Evolutionary conservation across 2,888 invertebrate genomes (phyloP).

Genomic region (Leucophenga montana): DNA sequence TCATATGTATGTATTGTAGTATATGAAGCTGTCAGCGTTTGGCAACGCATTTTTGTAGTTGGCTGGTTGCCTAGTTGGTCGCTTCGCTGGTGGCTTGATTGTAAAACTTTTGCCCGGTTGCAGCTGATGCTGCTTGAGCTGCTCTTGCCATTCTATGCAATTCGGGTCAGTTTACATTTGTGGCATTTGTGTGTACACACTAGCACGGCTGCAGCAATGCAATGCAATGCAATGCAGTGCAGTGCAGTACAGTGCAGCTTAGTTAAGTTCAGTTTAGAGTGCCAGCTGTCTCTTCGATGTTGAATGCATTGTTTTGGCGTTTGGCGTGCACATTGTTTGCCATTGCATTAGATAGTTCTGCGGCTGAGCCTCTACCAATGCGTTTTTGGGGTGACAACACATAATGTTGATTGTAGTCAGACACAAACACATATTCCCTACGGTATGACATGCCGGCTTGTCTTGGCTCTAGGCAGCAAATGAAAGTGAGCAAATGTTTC

Average conservation of each 20-base stretch:
- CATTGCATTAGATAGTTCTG: conserved; percentile 23
- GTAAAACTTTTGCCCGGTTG: conserved; percentile 6
- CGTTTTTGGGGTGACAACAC: conserved; percentile 10
- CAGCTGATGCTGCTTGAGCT: neutral
- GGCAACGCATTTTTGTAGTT: conserved; percentile 22
- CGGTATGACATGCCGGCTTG: no score
- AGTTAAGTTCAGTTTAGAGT: neutral
- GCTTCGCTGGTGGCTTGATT: conserved; percentile 10
- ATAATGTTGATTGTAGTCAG: conserved; percentile 13
- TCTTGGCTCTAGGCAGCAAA: no score
- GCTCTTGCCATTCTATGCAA: neutral
- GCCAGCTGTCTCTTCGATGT: conserved; percentile 1
- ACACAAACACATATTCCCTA: no score
- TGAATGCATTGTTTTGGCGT: conserved; percentile 23
- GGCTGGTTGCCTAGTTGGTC: conserved; percentile 26
- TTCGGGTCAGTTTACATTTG: conserved; percentile 25
- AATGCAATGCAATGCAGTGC: neutral
- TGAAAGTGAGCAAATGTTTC: no score
- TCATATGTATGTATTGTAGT: conserved; percentile 1
- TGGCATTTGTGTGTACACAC: conserved; percentile 12
- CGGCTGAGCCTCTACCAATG: conserved; percentile 13
- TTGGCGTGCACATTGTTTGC: conserved; percentile 24
- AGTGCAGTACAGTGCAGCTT: neutral
- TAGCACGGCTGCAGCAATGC: conserved; percentile 7
- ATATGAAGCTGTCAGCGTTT: conserved; percentile 21